Base-by-base conservation (phyloP, 1,140 invertebrate genomes). In the Ganaspis sp. region DNA sequence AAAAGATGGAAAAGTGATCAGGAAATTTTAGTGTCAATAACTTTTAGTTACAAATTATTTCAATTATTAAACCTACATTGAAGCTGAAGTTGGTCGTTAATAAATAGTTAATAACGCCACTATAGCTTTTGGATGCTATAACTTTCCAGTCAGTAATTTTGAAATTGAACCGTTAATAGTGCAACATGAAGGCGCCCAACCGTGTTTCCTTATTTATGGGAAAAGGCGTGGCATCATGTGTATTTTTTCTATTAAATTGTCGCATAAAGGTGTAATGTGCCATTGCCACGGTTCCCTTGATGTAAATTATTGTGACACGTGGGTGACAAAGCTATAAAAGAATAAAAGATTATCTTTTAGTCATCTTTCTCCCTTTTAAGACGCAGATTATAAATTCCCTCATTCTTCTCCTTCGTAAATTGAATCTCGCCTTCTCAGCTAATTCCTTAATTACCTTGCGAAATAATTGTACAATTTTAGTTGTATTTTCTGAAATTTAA, bases 141-240 rank as follows among this genome's bases (percentile, higher is more conserved):
- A 15, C 11, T 64, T 64, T n/a, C 11, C 11, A 64, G 15, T 64
- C 26, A 4, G 23, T 29, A 29, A 29, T 64, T 64, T 64, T 34
- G 53, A 58, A 34, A 64, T n/a, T 64, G 26, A 64, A n/a, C 26
- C 21, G 12, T 64, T 64, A 64, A 64, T 29, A 29, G 12, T 29
- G 26, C 12, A 64, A 64, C 58, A 64, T 64, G 12, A 64, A 64
- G 58, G 58, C 58, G 12, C 26, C 58, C 12, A 29, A 64, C 58
- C 58, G 26, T 29, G 23, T 64, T 29, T 64, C 58, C 58, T 29
- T 29, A 64, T 64, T 64, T 64, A 64, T 64, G 23, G 58, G 58
- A 29, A 64, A 64, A 64, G 26, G 58, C 29, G 58, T 64, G 58
- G 58, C 23, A 29, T 29, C 4, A 64, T 17, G 45, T n/a, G 54